Conservation (phyloP, 2,113 vertebrate species). For the Cebus imitator region DNA sequence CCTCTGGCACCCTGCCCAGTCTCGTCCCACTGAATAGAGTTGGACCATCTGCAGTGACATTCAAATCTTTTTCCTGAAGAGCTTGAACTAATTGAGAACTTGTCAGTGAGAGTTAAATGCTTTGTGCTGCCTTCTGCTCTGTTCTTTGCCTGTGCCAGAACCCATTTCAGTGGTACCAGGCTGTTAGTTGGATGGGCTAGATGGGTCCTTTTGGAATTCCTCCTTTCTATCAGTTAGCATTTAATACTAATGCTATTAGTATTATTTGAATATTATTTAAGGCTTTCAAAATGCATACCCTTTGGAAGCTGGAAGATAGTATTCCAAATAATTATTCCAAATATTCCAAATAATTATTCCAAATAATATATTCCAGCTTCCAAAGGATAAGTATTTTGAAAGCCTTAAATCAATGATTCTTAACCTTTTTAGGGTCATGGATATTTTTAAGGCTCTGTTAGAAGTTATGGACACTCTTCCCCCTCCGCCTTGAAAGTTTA, state of each 20-base stretch:
- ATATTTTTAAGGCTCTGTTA: neutral
- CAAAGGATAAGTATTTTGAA: neutral
- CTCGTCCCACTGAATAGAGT: constrained; percentile 44
- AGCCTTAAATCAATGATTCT: neutral
- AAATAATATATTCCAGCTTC: neutral
- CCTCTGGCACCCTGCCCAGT: constrained; percentile 7
- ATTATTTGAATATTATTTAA: no score
- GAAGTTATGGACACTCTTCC: neutral
- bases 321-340: no score
- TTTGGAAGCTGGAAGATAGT: neutral
- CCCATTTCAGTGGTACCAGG: neutral
- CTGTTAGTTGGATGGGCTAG: neutral
- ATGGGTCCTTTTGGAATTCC: neutral
- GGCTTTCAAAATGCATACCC: neutral
- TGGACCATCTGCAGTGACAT: constrained; percentile 37
- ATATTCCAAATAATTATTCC: no score
- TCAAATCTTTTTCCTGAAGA: constrained; percentile 55
- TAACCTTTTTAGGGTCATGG: neutral
- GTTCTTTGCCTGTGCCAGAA: neutral
- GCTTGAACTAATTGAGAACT: constrained; percentile 48
- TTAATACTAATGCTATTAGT: neutral
- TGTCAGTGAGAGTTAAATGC: constrained; percentile 35
- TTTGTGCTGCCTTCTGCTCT: constrained; percentile 56
- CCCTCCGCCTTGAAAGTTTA: neutral
- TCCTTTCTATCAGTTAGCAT: neutral